These are phyloP conservation scores for Papilio glaucus DNA, from an alignment of 1,140 invertebrate genomes.

Conservation along the genomic window DNA sequence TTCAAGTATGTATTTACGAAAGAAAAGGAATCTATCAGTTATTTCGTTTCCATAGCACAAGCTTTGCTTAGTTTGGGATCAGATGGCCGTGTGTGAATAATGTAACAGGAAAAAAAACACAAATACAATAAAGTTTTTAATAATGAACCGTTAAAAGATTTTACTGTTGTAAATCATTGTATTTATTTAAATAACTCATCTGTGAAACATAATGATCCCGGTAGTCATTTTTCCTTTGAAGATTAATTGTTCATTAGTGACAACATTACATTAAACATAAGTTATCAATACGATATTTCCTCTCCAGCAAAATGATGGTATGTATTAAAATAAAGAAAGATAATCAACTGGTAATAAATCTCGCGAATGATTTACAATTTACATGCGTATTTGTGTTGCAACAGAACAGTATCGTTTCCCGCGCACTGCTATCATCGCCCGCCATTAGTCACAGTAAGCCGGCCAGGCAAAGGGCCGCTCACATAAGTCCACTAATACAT, in stretches of 20 bases:
- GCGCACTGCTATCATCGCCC: conserved; percentile 20
- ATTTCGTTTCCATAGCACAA: too few species aligned
- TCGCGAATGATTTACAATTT: background rate
- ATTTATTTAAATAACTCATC: conserved; percentile 17
- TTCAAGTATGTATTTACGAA: too few species aligned
- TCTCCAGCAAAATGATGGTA: background rate
- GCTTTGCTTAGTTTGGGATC: too few species aligned
- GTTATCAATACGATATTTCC: background rate
- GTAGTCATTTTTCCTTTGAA: background rate
- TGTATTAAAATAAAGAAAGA: conserved; percentile 17
- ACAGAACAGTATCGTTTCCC: conserved; percentile 23
- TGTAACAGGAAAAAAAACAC: too few species aligned
- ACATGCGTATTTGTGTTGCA: conserved; percentile 24
- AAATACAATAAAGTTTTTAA: too few species aligned
- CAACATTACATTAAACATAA: background rate
- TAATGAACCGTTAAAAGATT: too few species aligned
- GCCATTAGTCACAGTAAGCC: conserved; percentile 26
- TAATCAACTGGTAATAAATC: conserved; percentile 5
- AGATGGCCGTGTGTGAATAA: too few species aligned
- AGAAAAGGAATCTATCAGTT: too few species aligned
- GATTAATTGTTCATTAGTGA: background rate
- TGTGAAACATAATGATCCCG: background rate
- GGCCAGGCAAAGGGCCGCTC: background rate
- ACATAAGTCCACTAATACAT: background rate
- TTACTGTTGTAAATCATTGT: background rate